phyloP scores from a whole-genome alignment of 35 echinoderm and acorn worm genomes.

The Hemicentrotus pulcherrimus region DNA sequence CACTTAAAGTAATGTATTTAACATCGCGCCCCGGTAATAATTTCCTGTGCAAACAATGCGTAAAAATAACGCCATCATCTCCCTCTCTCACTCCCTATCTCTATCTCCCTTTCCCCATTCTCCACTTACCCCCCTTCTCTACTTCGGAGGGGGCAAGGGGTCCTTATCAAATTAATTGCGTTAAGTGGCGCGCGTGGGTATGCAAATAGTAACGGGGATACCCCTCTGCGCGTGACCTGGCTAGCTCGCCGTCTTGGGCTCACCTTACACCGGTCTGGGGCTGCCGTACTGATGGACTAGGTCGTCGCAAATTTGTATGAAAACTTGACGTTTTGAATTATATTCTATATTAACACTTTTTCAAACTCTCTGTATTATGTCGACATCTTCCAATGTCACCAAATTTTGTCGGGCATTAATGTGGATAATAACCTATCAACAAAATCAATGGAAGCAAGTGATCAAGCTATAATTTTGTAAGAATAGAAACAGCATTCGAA shows the following conservation, averaged over 20 bases:
- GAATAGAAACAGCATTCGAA: too few species aligned
- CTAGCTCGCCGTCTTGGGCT: conserved; percentile 8
- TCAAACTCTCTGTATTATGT: background rate
- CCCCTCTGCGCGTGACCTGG: background rate
- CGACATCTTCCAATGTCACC: background rate
- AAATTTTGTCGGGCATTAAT: background rate
- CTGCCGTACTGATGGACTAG: background rate
- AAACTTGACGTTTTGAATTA: conserved; percentile 3
- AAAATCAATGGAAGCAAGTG: too few species aligned
- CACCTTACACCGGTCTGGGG: conserved; percentile 1
- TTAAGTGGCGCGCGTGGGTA: conserved; percentile 64
- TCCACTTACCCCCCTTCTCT: background rate
- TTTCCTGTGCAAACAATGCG: conserved; percentile 79
- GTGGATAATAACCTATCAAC: too few species aligned
- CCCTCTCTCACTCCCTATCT: background rate
- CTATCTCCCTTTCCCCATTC: background rate
- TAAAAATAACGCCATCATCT: conserved; percentile 74
- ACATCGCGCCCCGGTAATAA: conserved; percentile 80
- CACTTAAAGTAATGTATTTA: conserved; percentile 90
- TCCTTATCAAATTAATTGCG: conserved; percentile 77
- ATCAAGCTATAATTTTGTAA: too few species aligned
- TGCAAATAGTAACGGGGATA: conserved; percentile 25
- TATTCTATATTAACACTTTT: background rate
- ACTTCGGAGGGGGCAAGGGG: background rate
- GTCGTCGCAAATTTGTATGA: background rate